These are phyloP conservation scores for Leptopilina boulardi DNA, from an alignment of 1,140 invertebrate genomes.

Conservation along the genomic window DNA sequence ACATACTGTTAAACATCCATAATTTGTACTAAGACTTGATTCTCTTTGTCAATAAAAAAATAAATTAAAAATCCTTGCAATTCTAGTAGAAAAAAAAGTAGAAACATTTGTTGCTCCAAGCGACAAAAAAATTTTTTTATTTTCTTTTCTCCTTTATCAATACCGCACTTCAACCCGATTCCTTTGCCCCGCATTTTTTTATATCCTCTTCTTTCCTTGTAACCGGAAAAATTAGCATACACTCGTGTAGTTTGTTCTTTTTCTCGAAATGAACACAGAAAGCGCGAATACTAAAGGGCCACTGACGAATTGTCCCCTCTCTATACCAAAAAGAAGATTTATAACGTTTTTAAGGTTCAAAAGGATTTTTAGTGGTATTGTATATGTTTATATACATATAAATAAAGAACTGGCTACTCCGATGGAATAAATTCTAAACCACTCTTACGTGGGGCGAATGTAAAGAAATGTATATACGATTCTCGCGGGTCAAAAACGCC, in stretches of 20 bases:
- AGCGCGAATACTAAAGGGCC: slow-evolving; percentile 19
- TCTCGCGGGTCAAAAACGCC: slow-evolving; percentile 23
- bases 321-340: neutral
- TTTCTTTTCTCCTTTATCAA: neutral
- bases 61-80: too few relatives aligned
- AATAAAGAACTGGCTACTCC: neutral
- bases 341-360: slow-evolving; percentile 24
- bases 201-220: neutral
- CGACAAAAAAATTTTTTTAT: neutral
- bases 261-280: neutral
- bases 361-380: slow-evolving; percentile 5
- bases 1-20: too few relatives aligned
- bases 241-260: neutral
- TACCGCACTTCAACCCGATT: neutral
- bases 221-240: slow-evolving; percentile 26
- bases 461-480: neutral
- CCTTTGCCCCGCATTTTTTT: neutral
- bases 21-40: too few relatives aligned
- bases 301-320: slow-evolving; percentile 24
- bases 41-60: too few relatives aligned
- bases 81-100: too few relatives aligned
- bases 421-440: slow-evolving; percentile 18
- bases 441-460: slow-evolving; percentile 13
- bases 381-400: neutral
- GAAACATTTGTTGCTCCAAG: neutral